Percentiles rank a stretch among this genome's conserved stretches.
Evolutionary conservation across 2,888 invertebrate species (phyloP).

Genomic region (Eugnorisma glareosa): DNA sequence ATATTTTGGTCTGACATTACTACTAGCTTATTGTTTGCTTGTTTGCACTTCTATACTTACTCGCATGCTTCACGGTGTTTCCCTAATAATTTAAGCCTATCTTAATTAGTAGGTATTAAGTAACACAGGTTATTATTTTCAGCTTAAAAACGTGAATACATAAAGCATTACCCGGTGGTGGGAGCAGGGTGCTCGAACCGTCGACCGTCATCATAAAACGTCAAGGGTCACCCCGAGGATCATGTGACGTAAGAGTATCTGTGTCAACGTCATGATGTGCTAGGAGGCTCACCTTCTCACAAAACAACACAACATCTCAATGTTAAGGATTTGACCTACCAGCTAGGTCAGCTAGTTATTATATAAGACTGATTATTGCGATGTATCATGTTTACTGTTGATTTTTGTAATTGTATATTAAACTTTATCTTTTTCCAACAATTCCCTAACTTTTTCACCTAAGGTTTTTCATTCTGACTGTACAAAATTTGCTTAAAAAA

Average conservation of each 20-base stretch:
- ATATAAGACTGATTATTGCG: too few relatives aligned
- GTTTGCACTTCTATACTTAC: not conserved
- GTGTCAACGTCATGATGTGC: not conserved
- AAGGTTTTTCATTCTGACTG: too few relatives aligned
- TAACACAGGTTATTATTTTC: constrained; percentile 19
- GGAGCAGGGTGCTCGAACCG: constrained; percentile 11
- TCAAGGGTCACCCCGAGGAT: constrained; percentile 2
- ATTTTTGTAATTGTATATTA: too few relatives aligned
- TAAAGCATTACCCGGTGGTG: constrained; percentile 5
- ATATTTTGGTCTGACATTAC: not conserved
- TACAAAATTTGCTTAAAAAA: too few relatives aligned
- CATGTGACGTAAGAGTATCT: not conserved
- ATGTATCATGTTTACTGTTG: too few relatives aligned
- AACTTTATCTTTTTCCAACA: too few relatives aligned
- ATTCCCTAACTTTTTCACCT: too few relatives aligned
- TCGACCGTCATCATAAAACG: constrained; percentile 31
- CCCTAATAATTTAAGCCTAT: not conserved
- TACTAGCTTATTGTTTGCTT: not conserved
- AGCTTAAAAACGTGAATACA: constrained; percentile 21
- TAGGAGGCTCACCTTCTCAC: too few relatives aligned
- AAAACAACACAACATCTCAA: too few relatives aligned
- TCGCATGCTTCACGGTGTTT: not conserved
- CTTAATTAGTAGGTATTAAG: constrained; percentile 18
- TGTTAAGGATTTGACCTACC: not conserved
- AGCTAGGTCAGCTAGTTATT: too few relatives aligned